A percentile compares a stretch with the other conserved stretches of the same genome.
phyloP scores from a whole-genome alignment of 92 coral and sea anemone genomes.

The Epizoanthus stellaris region DNA sequence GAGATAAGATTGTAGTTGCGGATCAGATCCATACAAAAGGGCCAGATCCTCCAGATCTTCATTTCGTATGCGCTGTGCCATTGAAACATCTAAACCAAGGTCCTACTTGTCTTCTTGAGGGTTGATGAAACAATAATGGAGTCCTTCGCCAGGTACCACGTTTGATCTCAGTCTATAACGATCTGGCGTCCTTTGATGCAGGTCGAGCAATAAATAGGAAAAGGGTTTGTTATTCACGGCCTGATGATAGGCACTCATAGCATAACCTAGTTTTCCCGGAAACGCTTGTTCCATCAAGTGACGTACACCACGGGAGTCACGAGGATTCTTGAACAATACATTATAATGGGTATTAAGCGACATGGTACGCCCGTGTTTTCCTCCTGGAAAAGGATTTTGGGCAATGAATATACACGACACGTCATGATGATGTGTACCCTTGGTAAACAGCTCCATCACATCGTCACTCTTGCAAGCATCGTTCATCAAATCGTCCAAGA shows the following conservation, averaged over 20 bases:
- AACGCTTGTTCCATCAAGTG: not conserved
- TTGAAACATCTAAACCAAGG: no score
- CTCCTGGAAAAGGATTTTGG: not conserved
- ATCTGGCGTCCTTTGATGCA: not conserved
- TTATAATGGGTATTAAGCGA: not conserved
- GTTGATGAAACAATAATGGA: no score
- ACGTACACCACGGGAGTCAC: no score
- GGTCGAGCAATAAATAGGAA: not conserved
- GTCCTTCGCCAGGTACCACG: not conserved
- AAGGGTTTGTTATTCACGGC: not conserved
- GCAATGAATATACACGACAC: not conserved
- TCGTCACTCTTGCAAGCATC: not conserved
- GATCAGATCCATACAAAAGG: no score
- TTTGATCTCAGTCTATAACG: not conserved
- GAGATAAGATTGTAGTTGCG: no score
- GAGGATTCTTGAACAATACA: not conserved
- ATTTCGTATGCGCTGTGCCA: no score
- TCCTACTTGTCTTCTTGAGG: no score
- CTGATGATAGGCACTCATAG: not conserved
- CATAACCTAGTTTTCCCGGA: not conserved
- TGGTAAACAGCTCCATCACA: not conserved
- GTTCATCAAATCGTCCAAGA: slow-evolving; percentile 18
- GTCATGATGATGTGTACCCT: slow-evolving; percentile 11
- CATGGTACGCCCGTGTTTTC: not conserved
- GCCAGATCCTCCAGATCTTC: no score